phyloP scores from a whole-genome alignment of 2,113 vertebrate genomes.

The Nothobranchius kuhntae region DNA sequence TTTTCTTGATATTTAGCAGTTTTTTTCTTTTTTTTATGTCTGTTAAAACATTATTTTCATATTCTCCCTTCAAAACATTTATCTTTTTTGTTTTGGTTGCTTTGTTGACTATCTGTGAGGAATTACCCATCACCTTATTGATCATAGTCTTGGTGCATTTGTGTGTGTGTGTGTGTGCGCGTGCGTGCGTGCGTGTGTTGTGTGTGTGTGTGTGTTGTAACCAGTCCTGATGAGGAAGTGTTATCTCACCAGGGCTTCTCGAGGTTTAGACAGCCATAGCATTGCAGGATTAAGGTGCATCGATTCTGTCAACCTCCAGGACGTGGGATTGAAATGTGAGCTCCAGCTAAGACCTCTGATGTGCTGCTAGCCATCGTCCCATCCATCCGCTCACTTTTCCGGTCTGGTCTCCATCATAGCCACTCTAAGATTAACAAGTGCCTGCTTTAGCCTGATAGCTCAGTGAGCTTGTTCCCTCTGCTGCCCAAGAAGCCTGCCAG shows the following conservation, averaged over 20 bases:
- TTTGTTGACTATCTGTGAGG: constrained; percentile 14
- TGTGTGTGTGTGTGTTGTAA: constrained; percentile 26
- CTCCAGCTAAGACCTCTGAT: constrained; percentile 47
- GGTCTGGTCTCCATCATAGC: constrained; percentile 29
- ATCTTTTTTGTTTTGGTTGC: too few relatives aligned
- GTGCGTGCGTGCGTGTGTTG: neutral
- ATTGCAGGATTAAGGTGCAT: constrained; percentile 71
- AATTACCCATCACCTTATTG: constrained; percentile 14
- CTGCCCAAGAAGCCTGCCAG: constrained; percentile 20
- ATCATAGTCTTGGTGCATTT: constrained; percentile 29
- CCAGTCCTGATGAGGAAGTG: constrained; percentile 34
- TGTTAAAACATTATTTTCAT: neutral
- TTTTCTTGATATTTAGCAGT: constrained; percentile 12
- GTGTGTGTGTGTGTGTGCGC: neutral
- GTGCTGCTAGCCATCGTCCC: constrained; percentile 22
- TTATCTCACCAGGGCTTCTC: constrained; percentile 65
- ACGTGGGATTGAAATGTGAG: constrained; percentile 68
- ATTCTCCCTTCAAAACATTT: neutral
- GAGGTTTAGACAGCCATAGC: constrained; percentile 52
- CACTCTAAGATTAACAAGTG: constrained; percentile 35
- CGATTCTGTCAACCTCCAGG: constrained; percentile 62
- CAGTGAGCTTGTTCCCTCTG: constrained; percentile 7
- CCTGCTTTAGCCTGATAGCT: constrained; percentile 54
- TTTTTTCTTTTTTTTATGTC: neutral
- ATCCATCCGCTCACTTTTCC: constrained; percentile 40